phyloP scores from a whole-genome alignment of 2,113 vertebrate genomes.

The Myodes glareolus region DNA sequence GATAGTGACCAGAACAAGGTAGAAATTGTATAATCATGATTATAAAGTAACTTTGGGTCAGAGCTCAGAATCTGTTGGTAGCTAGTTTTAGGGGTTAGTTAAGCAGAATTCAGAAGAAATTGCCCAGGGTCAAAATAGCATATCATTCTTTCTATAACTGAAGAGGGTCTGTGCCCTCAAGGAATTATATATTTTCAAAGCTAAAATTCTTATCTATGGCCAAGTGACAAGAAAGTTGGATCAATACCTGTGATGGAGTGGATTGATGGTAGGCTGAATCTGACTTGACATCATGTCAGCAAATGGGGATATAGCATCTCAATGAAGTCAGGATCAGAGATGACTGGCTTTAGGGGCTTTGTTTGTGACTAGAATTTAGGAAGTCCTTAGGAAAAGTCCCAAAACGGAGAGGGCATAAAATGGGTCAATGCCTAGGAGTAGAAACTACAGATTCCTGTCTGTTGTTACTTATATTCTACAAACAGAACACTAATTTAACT shows the following conservation, averaged over 20 bases:
- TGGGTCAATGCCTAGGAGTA: background rate
- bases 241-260: background rate
- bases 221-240: background rate
- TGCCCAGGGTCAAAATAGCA: background rate
- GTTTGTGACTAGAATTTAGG: background rate
- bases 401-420: fast-evolving
- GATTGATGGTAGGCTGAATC: background rate
- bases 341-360: background rate
- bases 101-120: background rate
- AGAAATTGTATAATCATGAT: background rate
- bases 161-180: background rate
- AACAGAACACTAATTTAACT: background rate
- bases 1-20: background rate
- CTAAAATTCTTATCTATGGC: background rate
- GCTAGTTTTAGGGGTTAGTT: background rate
- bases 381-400: background rate
- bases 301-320: background rate
- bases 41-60: background rate
- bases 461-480: background rate
- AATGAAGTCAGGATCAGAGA: background rate
- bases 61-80: background rate
- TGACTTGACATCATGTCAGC: background rate
- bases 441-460: background rate
- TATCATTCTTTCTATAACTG: background rate
- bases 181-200: background rate